These are phyloP conservation scores for Serinus canaria DNA, from an alignment of 2,113 vertebrate genomes.

Conservation along the genomic window DNA sequence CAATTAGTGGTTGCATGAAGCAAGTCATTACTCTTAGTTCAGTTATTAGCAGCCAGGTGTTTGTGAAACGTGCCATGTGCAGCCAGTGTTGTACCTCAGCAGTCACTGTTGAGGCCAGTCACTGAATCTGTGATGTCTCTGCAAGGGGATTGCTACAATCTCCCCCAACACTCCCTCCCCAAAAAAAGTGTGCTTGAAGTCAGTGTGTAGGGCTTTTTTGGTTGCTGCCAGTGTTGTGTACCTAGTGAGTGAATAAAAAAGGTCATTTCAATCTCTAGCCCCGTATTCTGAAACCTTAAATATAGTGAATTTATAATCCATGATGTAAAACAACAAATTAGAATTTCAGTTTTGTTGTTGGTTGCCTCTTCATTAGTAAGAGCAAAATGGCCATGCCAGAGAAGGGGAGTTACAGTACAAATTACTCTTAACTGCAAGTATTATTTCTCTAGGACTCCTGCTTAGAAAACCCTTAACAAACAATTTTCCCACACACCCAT, in stretches of 20 bases:
- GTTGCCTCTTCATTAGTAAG: not conserved
- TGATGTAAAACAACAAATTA: not conserved
- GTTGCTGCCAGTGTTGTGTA: not conserved
- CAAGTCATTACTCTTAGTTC: constrained; percentile 36
- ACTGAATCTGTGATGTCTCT: not conserved
- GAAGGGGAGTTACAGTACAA: not conserved
- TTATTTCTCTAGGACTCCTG: not conserved
- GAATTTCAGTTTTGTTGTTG: not conserved
- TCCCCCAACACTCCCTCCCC: too few species aligned
- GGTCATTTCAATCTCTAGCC: not conserved
- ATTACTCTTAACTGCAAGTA: not conserved
- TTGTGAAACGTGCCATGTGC: not conserved
- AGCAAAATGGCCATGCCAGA: not conserved
- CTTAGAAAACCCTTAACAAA: not conserved
- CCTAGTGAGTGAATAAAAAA: not conserved
- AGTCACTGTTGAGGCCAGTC: fast-evolving
- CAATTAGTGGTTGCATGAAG: constrained; percentile 51
- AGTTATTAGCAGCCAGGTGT: constrained; percentile 51
- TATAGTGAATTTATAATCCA: not conserved
- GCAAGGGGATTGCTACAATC: not conserved
- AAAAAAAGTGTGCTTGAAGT: not conserved
- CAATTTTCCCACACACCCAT: not conserved
- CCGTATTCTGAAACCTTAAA: not conserved
- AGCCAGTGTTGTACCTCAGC: not conserved
- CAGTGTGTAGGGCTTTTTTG: not conserved